Conservation (phyloP, 2,888 invertebrate genomes). For the Pollenia amentaria region DNA sequence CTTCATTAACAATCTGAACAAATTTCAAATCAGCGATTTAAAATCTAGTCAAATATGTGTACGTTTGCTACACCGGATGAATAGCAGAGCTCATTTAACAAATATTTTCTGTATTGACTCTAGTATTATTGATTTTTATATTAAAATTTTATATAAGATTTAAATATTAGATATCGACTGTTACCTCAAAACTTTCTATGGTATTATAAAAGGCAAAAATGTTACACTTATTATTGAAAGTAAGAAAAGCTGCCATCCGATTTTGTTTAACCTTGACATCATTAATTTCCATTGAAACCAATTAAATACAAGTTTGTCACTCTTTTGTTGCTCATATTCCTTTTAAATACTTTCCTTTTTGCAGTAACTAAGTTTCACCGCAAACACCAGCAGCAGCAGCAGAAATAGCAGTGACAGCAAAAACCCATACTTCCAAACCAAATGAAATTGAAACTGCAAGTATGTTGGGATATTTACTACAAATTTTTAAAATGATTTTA, state of each 20-base stretch:
- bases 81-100: slow-evolving; percentile 1
- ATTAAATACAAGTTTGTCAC: slow-evolving; percentile 38
- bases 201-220: not conserved
- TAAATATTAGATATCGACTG: not conserved
- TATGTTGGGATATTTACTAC: not conserved
- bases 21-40: not conserved
- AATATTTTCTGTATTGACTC: not conserved
- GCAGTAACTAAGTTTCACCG: slow-evolving; percentile 34
- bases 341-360: slow-evolving; percentile 57
- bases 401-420: not conserved
- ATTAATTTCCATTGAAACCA: slow-evolving; percentile 42
- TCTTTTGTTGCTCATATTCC: slow-evolving; percentile 44
- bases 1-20: not conserved
- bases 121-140: not conserved
- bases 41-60: not conserved
- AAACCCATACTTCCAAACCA: not conserved
- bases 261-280: slow-evolving; percentile 65
- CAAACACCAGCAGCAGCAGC: not conserved
- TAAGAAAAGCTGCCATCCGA: not conserved
- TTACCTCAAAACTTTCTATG: slow-evolving; percentile 38
- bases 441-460: slow-evolving; percentile 26
- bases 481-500: slow-evolving; percentile 29
- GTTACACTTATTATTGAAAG: not conserved
- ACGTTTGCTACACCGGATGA: not conserved
- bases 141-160: not conserved